phyloP scores from a whole-genome alignment of 2,888 invertebrate species.

The Aphodius sticticus region DNA sequence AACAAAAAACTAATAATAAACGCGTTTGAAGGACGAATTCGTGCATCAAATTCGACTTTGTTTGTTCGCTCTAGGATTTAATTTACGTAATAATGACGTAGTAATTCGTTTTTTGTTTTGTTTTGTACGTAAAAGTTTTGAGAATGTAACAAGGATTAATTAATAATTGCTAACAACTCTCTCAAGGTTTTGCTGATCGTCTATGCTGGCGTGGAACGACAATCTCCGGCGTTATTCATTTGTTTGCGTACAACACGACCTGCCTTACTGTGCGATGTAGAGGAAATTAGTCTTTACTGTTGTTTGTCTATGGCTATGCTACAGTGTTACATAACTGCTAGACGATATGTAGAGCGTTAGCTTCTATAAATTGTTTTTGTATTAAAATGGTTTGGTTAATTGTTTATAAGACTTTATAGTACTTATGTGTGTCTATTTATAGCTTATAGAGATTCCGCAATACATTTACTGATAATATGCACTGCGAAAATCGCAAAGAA shows the following conservation, averaged over 20 bases:
- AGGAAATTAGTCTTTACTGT: background rate
- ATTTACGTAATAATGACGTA: background rate
- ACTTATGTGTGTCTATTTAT: too few relatives aligned
- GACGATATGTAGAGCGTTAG: too few relatives aligned
- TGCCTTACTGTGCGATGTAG: background rate
- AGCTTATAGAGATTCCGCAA: too few relatives aligned
- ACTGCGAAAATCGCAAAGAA: too few relatives aligned
- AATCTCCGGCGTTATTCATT: background rate
- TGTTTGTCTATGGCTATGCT: background rate
- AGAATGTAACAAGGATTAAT: background rate
- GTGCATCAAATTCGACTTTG: background rate
- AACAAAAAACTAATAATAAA: background rate
- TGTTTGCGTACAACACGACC: background rate
- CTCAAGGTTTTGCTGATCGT: background rate
- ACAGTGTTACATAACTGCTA: too few relatives aligned
- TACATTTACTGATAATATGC: too few relatives aligned
- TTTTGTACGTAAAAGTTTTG: background rate
- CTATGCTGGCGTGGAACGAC: too few relatives aligned
- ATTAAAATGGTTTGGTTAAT: too few relatives aligned
- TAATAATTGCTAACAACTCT: background rate
- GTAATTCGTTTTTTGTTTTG: background rate
- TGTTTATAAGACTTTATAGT: too few relatives aligned
- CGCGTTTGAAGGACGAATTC: background rate
- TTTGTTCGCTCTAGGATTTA: background rate
- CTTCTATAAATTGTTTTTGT: too few relatives aligned